Conservation (phyloP, 2,888 invertebrate genomes). For the Anoplius nigerrimus region DNA sequence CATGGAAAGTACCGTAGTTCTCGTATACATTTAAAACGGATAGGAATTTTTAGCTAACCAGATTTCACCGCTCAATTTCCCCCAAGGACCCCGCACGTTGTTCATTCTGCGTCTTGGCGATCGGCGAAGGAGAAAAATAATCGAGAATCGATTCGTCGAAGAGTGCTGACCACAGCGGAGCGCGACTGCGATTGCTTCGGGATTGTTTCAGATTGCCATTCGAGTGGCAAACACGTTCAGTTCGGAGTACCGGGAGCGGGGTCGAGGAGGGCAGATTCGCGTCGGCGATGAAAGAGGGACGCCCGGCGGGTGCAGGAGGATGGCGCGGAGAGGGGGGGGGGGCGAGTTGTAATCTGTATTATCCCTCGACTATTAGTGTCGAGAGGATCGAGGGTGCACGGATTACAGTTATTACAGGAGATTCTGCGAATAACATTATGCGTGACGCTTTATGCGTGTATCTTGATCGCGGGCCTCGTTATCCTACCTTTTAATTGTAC, state of each 20-base stretch:
- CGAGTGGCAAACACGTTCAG: constrained; percentile 68
- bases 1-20: too few species aligned
- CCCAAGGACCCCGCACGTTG: neutral
- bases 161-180: constrained; percentile 62
- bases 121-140: constrained; percentile 49
- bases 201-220: constrained; percentile 72
- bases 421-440: constrained; percentile 65
- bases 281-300: neutral
- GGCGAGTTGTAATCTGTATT: constrained; percentile 72
- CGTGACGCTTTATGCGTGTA: constrained; percentile 54
- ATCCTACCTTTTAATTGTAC: constrained; percentile 50
- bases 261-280: neutral
- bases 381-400: constrained; percentile 67
- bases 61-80: too few species aligned
- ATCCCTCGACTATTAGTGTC: constrained; percentile 72
- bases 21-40: too few species aligned
- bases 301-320: neutral
- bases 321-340: constrained; percentile 38
- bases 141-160: constrained; percentile 61
- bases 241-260: constrained; percentile 34
- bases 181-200: constrained; percentile 59
- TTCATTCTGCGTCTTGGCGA: constrained; percentile 10
- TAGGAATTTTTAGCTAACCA: too few species aligned
- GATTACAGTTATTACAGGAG: constrained; percentile 69
- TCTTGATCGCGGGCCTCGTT: constrained; percentile 15